phyloP scores from a whole-genome alignment of 2,888 invertebrate species.

The Dasysyrphus tricinctus region DNA sequence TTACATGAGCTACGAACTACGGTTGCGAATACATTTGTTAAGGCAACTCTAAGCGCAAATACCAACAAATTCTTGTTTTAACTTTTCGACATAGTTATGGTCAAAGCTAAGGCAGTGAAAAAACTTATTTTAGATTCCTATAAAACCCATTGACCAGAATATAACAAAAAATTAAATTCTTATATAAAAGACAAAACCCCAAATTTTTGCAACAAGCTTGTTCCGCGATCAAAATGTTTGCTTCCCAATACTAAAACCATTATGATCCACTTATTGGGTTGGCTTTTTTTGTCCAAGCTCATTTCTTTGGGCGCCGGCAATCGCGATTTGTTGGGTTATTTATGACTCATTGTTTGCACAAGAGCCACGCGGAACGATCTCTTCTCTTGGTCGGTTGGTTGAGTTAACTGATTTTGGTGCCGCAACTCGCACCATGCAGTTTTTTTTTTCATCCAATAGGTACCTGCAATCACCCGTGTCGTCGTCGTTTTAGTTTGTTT shows the following conservation, averaged over 20 bases:
- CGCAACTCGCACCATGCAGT: constrained; percentile 68
- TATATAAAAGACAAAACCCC: background rate
- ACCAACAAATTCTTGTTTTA: no score
- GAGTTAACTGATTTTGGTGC: constrained; percentile 73
- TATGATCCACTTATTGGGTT: constrained; percentile 64
- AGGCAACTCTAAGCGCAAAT: no score
- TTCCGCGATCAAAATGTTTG: constrained; percentile 49
- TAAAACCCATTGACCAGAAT: no score
- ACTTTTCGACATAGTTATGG: no score
- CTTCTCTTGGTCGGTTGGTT: constrained; percentile 49
- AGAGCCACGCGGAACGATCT: constrained; percentile 70
- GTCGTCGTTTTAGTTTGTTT: constrained; percentile 26
- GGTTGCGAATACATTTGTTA: no score
- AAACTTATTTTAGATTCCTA: no score
- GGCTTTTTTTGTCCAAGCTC: constrained; percentile 47
- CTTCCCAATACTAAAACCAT: constrained; percentile 32
- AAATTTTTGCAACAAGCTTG: background rate
- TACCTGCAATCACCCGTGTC: constrained; percentile 12
- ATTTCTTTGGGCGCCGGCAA: constrained; percentile 74
- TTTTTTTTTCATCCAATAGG: constrained; percentile 2
- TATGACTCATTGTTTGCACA: constrained; percentile 75
- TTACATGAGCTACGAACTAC: no score
- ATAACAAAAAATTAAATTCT: background rate
- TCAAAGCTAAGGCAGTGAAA: no score
- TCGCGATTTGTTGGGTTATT: constrained; percentile 75